Conservation (phyloP, 2,797 vertebrate genomes). For the Enteromius paludinosus region DNA sequence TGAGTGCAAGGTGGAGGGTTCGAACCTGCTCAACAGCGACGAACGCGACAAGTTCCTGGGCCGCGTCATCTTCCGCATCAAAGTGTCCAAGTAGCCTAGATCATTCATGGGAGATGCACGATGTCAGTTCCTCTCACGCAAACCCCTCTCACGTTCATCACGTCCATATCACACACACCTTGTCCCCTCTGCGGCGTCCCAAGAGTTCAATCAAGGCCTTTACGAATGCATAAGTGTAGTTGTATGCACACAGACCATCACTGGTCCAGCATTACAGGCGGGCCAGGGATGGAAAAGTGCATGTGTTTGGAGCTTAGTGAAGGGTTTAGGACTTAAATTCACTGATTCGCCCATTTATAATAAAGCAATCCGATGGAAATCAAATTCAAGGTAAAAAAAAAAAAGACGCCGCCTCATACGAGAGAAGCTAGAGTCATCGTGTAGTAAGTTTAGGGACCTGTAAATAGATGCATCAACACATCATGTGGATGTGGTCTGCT, state of each 20-base stretch:
- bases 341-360: conserved; percentile 34
- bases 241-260: not conserved
- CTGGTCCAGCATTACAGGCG: conserved; percentile 4
- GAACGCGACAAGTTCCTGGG: conserved; percentile 93
- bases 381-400: conserved; percentile 23
- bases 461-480: conserved; percentile 79
- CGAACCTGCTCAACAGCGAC: conserved; percentile 84
- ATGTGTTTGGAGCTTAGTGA: not conserved
- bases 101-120: conserved; percentile 64
- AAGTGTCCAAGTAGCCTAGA: conserved; percentile 76
- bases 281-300: conserved; percentile 6
- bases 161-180: conserved; percentile 1
- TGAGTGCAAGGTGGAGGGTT: conserved; percentile 88
- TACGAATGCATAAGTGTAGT: not conserved
- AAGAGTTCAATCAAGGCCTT: not conserved
- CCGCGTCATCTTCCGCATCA: conserved; percentile 86
- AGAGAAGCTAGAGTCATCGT: conserved; percentile 72
- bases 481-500: conserved; percentile 76
- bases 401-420: conserved; percentile 67
- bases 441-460: conserved; percentile 78
- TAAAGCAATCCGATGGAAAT: conserved; percentile 23
- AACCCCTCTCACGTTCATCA: conserved; percentile 20
- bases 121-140: conserved; percentile 70
- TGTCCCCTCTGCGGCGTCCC: not conserved
- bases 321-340: conserved; percentile 19